Conservation (phyloP, 92 coral and sea anemone genomes). For the Montipora capitata region DNA sequence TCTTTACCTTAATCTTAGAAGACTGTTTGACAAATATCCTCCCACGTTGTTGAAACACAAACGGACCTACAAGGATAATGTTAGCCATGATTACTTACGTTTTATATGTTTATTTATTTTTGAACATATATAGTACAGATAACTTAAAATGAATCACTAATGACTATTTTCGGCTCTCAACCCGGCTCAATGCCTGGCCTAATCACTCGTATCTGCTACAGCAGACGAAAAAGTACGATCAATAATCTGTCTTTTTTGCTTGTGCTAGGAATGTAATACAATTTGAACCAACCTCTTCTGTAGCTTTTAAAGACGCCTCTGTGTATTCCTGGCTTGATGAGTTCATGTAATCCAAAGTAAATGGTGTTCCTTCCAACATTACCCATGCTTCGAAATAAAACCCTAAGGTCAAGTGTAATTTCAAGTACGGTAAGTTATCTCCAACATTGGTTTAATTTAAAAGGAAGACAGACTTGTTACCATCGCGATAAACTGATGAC, state of each 20-base stretch:
- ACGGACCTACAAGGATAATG: slow-evolving; percentile 29
- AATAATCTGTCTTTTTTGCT: too few species aligned
- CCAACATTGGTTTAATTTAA: not conserved
- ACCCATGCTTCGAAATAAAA: slow-evolving; percentile 53
- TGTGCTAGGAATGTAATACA: not conserved
- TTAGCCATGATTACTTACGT: too few species aligned
- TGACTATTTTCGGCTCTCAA: too few species aligned
- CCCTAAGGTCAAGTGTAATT: not conserved
- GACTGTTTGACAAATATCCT: slow-evolving; percentile 54
- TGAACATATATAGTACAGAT: too few species aligned
- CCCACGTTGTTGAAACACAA: slow-evolving; percentile 31
- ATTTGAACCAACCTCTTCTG: slow-evolving; percentile 31
- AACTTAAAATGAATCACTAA: too few species aligned
- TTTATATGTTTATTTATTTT: too few species aligned
- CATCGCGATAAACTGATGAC: too few species aligned
- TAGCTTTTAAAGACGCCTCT: slow-evolving; percentile 3
- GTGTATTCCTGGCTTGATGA: slow-evolving; percentile 32
- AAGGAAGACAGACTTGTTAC: too few species aligned
- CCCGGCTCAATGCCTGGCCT: too few species aligned
- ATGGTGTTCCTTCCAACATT: slow-evolving; percentile 14
- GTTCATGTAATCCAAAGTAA: slow-evolving; percentile 23
- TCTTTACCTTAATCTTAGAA: slow-evolving; percentile 62
- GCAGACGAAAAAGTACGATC: too few species aligned
- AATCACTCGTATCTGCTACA: too few species aligned
- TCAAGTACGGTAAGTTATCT: too few species aligned